Evolutionary conservation across 1,140 invertebrate species (phyloP), one percentile per base, ranked within the genome.

Genomic region (Myzus persicae): DNA sequence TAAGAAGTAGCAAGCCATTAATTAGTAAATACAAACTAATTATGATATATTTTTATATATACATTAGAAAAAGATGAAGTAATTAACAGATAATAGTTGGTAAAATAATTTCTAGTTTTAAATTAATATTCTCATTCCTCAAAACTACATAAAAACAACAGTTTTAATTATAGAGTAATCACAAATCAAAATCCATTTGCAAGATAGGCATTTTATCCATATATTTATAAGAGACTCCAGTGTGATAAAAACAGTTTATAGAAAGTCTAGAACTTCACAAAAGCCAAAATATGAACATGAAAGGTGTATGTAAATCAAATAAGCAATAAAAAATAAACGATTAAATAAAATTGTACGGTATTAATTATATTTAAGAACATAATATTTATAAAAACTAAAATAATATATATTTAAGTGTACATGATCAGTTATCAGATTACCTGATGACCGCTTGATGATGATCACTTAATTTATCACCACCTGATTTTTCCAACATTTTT

Each of bases 371-470:
- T 89, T 89, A 24, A 36, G 44, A 87, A 87, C 20, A 48, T 36
- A 44, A 46, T 46, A 87, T 87, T 87, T 46, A 46, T 48, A 54
- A 89, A 89, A 89, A 89, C 48, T 11, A 89, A 24, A 40, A 89
- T 54, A 89, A 40, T 40, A 90, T n/a, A 38, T 67, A 42, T 5
- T n/a, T 26, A 54, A 40, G 22, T 54, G 1, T 42, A 67, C 38
- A 90, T 42, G 42, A 84, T 38, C 46, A 31, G 36, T 48, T 81
- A 76, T 46, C 42, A 38, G 76, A 42, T 93, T 93, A 92, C 76
- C 91, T 92, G 91, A 92, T 92, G 36, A 93, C 76, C 36, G 81
- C 81, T 85, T 93, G 81, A n/a, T 93, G 91, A 26, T 93, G 91
- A 18, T 93, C 91, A 91, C n/a, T 91, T 40, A 91, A 36, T 40